phyloP scores from a whole-genome alignment of 2,888 invertebrate species.

The Meloe dianella region DNA sequence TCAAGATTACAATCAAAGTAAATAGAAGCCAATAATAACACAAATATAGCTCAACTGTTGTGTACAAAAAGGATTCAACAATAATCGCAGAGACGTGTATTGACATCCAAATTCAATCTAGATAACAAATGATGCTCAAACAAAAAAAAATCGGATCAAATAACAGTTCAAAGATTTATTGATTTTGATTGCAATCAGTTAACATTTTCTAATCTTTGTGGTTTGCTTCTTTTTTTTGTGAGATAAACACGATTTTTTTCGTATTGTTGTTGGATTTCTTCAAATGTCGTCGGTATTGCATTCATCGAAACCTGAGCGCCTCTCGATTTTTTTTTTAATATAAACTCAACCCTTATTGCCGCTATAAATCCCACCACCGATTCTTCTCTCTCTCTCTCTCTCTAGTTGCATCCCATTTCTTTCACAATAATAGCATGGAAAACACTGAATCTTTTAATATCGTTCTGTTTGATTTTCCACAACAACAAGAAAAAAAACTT shows the following conservation, averaged over 20 bases:
- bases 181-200: too few relatives aligned
- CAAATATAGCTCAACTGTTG: not conserved
- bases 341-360: constrained; percentile 24
- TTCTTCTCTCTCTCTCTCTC: constrained; percentile 17
- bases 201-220: too few relatives aligned
- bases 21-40: constrained; percentile 6
- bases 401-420: not conserved
- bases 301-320: not conserved
- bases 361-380: constrained; percentile 25
- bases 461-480: too few relatives aligned
- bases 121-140: not conserved
- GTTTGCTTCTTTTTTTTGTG: too few relatives aligned
- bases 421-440: not conserved
- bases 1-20: not conserved
- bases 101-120: constrained; percentile 1
- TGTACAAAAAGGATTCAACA: not conserved
- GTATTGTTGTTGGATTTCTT: not conserved
- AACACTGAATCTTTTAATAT: not conserved
- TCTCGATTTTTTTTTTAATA: constrained; percentile 24
- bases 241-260: too few relatives aligned
- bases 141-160: not conserved
- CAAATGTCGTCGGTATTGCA: not conserved
- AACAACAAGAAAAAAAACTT: too few relatives aligned
- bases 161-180: too few relatives aligned
- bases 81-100: not conserved